Percentiles rank a stretch among this genome's conserved stretches.
These are phyloP conservation scores for Whitmania pigra DNA, from an alignment of 1,140 invertebrate genomes.

Conservation along the genomic window DNA sequence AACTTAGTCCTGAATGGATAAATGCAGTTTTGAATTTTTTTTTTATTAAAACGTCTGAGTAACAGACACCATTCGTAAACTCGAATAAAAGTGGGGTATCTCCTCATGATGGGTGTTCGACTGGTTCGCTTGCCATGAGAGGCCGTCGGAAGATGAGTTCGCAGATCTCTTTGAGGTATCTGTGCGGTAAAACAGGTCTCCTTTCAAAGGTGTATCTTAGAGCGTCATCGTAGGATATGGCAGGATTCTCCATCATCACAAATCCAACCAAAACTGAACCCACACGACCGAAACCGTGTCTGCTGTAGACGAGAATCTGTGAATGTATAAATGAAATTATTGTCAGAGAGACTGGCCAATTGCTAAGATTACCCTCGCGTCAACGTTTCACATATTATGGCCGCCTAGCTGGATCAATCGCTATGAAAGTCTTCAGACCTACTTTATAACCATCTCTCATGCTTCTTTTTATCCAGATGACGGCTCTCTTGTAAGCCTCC, in stretches of 20 bases:
- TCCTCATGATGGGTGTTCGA: no score
- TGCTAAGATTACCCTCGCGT: no score
- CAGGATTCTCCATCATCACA: constrained; percentile 7
- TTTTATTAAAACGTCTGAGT: no score
- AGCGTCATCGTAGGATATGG: not conserved
- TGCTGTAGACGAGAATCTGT: constrained; percentile 8
- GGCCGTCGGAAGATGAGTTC: not conserved
- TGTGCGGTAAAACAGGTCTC: constrained; percentile 6
- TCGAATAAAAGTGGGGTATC: no score
- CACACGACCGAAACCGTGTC: constrained; percentile 4
- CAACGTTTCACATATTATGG: no score
- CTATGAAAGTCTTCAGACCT: not conserved
- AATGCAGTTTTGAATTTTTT: no score
- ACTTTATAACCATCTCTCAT: constrained; percentile 10
- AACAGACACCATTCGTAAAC: no score
- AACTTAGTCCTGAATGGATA: no score
- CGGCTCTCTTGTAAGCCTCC: constrained; percentile 7
- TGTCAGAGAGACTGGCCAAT: no score
- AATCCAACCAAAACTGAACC: constrained; percentile 4
- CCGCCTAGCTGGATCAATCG: not conserved
- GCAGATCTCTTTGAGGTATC: constrained; percentile 4
- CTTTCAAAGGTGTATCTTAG: not conserved
- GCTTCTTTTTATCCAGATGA: constrained; percentile 10
- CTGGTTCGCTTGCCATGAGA: no score
- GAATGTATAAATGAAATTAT: not conserved